Evolutionary conservation across 2,888 invertebrate species (phyloP), one percentile per base, ranked within the genome.

Genomic region (Ectemnius cavifrons): DNA sequence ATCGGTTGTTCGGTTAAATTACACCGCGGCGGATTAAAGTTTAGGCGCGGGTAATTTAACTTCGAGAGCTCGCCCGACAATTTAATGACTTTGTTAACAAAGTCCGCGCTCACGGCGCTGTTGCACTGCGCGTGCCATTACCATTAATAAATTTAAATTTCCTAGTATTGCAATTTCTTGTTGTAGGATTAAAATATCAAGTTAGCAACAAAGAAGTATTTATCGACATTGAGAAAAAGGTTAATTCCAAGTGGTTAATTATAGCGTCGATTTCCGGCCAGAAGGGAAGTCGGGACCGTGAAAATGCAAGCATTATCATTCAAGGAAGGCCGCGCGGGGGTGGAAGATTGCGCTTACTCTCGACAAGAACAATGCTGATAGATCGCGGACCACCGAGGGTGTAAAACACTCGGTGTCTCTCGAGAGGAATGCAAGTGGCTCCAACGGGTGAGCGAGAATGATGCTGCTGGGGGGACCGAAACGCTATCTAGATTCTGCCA

Each of bases 391-490:
- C 63, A 73, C 77, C 77, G 69, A 62, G 77, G 77, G 77, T 77
- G 77, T 76, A 76, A 77, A 77, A 76, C 76, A 73, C 73, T 69
- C 73, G 37, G 37, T 37, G 37, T 60, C 77, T 69, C 69, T 77
- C 63, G 49, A 77, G 74, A 77, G 74, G 71, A 68, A 67, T 60
- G 63, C 74, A 59, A 73, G 77, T 74, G 61, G 70, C 77, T 77
- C 68, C 52, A 78, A 77, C 71, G 77, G 75, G 66, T 77, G 78
- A 78, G 77, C 78, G 67, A 77, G 77, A 68, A 69, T 62, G 78
- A 78, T 77, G 75, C 75, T 73, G 78, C 67, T 11, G 61, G 27
- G 75, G 16, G 57, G 77, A 59, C 71, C 74, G 63, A 74, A 77
- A 62, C 75, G 60, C 65, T 78, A 76, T 78, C 79, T 75, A 78